phyloP scores from a whole-genome alignment of 2,113 vertebrate genomes.

The Colaptes auratus region DNA sequence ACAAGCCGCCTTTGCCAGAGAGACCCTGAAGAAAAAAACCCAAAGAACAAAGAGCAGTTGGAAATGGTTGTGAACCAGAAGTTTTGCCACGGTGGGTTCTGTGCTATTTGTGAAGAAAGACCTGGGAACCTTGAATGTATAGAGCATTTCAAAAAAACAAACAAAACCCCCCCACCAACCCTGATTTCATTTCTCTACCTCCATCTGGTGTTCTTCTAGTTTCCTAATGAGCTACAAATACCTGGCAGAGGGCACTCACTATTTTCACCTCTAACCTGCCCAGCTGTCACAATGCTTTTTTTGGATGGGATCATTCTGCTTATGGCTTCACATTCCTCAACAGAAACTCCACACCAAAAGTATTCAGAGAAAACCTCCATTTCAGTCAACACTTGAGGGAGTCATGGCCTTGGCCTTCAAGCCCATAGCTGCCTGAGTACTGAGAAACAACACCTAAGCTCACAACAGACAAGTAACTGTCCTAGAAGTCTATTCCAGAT shows the following conservation, averaged over 20 bases:
- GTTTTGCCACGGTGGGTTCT: accelerated
- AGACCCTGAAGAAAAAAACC: background rate
- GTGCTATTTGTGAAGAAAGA: background rate
- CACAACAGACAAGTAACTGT: background rate
- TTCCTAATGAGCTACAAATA: background rate
- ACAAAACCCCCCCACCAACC: background rate
- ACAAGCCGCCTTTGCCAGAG: background rate
- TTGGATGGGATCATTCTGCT: slow-evolving; percentile 43
- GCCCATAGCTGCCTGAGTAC: background rate
- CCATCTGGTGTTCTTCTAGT: background rate
- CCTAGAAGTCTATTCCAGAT: background rate
- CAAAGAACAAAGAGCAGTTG: background rate
- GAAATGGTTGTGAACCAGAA: background rate
- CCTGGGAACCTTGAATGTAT: background rate
- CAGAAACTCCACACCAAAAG: slow-evolving; percentile 50
- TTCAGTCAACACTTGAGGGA: slow-evolving; percentile 34
- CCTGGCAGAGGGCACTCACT: background rate
- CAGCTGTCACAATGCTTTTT: slow-evolving; percentile 68
- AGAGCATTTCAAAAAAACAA: background rate
- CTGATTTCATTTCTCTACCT: background rate
- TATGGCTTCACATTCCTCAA: slow-evolving; percentile 51
- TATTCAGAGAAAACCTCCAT: background rate
- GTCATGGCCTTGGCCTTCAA: background rate
- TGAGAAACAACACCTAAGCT: background rate
- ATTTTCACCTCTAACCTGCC: slow-evolving; percentile 29